A percentile compares a stretch with the other conserved stretches of the same genome.
Evolutionary conservation across 2,888 invertebrate genomes (phyloP).

Genomic region (Nymphalis c-album): DNA sequence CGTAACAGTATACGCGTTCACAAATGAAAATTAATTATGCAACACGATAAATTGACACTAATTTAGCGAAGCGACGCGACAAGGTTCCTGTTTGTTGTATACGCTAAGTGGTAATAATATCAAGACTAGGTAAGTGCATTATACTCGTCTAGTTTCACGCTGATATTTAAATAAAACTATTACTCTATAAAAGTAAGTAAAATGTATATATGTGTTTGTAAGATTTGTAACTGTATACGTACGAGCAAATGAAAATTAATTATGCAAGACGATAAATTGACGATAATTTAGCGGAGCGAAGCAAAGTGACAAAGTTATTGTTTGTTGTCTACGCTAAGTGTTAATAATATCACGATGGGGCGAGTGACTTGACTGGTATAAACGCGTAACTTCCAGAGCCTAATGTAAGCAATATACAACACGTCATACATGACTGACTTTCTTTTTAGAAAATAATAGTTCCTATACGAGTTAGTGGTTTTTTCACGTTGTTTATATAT

Average conservation of each 20-base stretch:
- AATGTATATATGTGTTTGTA: background rate
- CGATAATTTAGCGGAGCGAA: slow-evolving; percentile 61
- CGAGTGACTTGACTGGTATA: slow-evolving; percentile 18
- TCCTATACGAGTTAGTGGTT: too few relatives aligned
- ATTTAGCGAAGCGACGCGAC: slow-evolving; percentile 54
- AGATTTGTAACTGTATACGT: slow-evolving; percentile 45
- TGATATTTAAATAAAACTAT: slow-evolving; percentile 13
- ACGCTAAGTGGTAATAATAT: slow-evolving; percentile 40
- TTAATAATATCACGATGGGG: slow-evolving; percentile 35
- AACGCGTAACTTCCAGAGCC: background rate
- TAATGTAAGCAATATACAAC: too few relatives aligned
- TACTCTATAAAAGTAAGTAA: background rate
- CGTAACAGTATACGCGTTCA: slow-evolving; percentile 52
- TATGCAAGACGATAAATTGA: slow-evolving; percentile 72
- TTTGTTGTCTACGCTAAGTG: slow-evolving; percentile 40
- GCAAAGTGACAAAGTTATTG: slow-evolving; percentile 40
- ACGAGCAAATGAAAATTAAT: slow-evolving; percentile 71
- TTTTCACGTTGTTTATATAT: too few relatives aligned
- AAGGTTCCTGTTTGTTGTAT: slow-evolving; percentile 39
- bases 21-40: slow-evolving; percentile 75
- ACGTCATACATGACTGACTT: too few relatives aligned
- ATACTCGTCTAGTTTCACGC: slow-evolving; percentile 18
- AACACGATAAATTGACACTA: slow-evolving; percentile 71
- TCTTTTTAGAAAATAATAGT: too few relatives aligned
- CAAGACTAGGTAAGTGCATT: slow-evolving; percentile 34